phyloP scores from a whole-genome alignment of 2,113 vertebrate genomes.

The Charina bottae region DNA sequence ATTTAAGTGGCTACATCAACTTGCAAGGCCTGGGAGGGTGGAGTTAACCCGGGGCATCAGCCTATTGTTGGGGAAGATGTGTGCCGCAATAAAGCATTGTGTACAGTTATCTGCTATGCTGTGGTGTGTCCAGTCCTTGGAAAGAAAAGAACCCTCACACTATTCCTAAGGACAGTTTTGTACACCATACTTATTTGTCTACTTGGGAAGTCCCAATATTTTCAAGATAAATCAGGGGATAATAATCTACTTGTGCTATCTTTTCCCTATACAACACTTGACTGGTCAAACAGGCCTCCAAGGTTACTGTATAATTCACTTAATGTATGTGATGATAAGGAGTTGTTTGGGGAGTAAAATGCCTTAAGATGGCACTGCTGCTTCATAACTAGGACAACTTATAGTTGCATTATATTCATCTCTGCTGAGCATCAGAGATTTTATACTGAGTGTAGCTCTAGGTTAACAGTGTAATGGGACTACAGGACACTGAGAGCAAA shows the following conservation, averaged over 20 bases:
- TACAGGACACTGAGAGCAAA: background rate
- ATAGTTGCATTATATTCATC: conserved; percentile 6
- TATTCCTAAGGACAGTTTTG: background rate
- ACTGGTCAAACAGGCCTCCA: background rate
- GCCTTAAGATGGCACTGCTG: conserved; percentile 67
- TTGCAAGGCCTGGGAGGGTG: background rate
- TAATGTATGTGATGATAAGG: background rate
- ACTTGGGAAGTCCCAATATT: background rate
- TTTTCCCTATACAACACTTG: background rate
- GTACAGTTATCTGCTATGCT: background rate
- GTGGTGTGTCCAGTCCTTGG: background rate
- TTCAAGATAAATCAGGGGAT: background rate
- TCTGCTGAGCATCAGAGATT: conserved; percentile 32
- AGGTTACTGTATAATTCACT: background rate
- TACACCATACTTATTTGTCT: background rate
- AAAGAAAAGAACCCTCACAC: background rate
- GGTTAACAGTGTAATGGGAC: conserved; percentile 13
- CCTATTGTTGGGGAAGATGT: background rate
- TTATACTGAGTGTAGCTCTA: conserved; percentile 7
- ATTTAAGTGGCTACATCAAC: background rate
- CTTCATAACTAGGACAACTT: background rate
- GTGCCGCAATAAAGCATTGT: background rate
- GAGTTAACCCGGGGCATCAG: background rate
- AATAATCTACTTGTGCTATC: background rate
- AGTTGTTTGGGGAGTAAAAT: background rate